Percentiles rank a stretch among this genome's conserved stretches.
These are phyloP conservation scores for Pavo muticus DNA, from an alignment of 2,113 vertebrate species.

Conservation along the genomic window DNA sequence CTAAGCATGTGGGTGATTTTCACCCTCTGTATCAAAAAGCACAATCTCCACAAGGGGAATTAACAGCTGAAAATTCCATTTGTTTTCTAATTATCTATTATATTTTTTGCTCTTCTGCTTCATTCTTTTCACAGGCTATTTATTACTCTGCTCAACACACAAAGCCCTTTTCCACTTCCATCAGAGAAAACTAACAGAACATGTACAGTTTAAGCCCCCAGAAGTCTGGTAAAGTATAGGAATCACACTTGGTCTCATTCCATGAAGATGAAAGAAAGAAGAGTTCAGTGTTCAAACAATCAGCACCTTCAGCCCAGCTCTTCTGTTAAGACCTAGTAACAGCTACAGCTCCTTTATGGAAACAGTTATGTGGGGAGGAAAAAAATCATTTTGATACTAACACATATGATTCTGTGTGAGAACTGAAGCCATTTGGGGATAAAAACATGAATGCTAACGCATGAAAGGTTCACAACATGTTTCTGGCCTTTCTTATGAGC, in stretches of 20 bases:
- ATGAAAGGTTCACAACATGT: not conserved
- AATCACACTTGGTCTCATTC: not conserved
- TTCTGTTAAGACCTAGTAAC: not conserved
- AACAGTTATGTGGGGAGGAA: not conserved
- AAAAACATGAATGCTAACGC: not conserved
- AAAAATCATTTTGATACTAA: not conserved
- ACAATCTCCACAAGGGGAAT: not conserved
- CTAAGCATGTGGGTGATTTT: conserved; percentile 36
- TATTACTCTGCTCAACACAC: conserved; percentile 4
- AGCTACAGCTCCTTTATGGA: not conserved
- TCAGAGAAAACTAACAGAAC: conserved; percentile 13
- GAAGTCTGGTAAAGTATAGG: conserved; percentile 18
- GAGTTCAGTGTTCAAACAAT: not conserved
- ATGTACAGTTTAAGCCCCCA: not conserved
- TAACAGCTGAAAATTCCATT: not conserved
- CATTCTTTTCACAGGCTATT: not conserved
- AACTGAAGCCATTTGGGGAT: not conserved
- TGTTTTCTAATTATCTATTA: not conserved
- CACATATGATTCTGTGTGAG: not conserved
- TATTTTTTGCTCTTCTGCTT: not conserved
- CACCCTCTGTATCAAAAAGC: not conserved
- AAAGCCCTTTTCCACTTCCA: not conserved
- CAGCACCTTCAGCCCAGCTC: not conserved
- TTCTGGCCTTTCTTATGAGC: not conserved
- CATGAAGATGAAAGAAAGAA: not conserved